Evolutionary conservation across 2,797 vertebrate species (phyloP).

Genomic region (Lycodopsis pacificus): DNA sequence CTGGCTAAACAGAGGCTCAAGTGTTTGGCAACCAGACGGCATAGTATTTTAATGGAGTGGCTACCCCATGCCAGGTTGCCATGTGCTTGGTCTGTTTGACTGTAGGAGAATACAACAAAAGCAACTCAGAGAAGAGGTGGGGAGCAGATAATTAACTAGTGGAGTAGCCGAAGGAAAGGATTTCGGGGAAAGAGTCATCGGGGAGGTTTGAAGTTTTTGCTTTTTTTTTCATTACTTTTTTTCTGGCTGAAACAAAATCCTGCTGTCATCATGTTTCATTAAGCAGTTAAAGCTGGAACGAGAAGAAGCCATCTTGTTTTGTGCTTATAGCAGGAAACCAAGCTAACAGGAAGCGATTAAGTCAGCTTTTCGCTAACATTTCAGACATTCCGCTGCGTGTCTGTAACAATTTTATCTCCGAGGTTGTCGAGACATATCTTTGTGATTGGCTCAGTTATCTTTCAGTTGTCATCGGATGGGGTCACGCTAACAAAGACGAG

Average conservation of each 20-base stretch:
- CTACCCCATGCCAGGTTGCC: slow-evolving; percentile 76
- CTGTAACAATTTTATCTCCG: neutral
- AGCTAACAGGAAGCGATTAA: slow-evolving; percentile 22
- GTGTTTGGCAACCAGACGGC: slow-evolving; percentile 82
- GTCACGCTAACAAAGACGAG: slow-evolving; percentile 49
- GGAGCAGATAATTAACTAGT: slow-evolving; percentile 79
- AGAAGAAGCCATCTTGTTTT: slow-evolving; percentile 47
- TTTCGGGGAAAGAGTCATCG: slow-evolving; percentile 55
- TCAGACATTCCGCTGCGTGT: neutral
- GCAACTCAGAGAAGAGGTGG: slow-evolving; percentile 59
- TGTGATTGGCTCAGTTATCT: slow-evolving; percentile 16
- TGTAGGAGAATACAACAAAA: slow-evolving; percentile 72
- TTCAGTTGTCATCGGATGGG: slow-evolving; percentile 33
- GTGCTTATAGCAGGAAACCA: slow-evolving; percentile 2
- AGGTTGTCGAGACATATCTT: slow-evolving; percentile 23
- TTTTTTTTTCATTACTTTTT: slow-evolving; percentile 21
- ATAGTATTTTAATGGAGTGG: slow-evolving; percentile 80
- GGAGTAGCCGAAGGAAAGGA: slow-evolving; percentile 56
- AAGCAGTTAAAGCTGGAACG: slow-evolving; percentile 26
- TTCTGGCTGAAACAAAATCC: slow-evolving; percentile 30
- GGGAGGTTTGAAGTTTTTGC: slow-evolving; percentile 14
- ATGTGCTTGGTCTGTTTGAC: slow-evolving; percentile 73
- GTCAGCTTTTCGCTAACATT: slow-evolving; percentile 4
- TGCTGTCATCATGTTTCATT: slow-evolving; percentile 45
- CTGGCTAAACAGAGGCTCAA: slow-evolving; percentile 84